phyloP scores from a whole-genome alignment of 2,888 invertebrate genomes.

The Galeruca laticollis region DNA sequence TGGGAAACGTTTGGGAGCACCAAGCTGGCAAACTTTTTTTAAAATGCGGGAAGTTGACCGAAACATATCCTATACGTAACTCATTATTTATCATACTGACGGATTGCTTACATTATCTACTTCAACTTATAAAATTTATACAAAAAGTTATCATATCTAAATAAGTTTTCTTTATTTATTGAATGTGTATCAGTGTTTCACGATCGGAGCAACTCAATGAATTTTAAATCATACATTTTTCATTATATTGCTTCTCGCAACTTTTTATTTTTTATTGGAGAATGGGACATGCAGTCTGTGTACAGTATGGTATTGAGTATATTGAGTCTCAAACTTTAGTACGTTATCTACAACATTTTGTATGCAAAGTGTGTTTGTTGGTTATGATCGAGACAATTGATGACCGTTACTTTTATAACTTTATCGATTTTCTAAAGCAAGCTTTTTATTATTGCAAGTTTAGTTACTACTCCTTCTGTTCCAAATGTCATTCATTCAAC shows the following conservation, averaged over 20 bases:
- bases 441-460: not conserved
- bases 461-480: not conserved
- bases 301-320: conserved; percentile 7
- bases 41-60: too few relatives aligned
- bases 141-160: not conserved
- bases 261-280: not conserved
- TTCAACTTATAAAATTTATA: too few relatives aligned
- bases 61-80: too few relatives aligned
- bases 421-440: not conserved
- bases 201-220: not conserved
- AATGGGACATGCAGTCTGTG: not conserved
- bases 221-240: not conserved
- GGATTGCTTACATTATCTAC: too few relatives aligned
- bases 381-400: conserved; percentile 7
- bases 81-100: too few relatives aligned
- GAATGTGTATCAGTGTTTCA: not conserved
- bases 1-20: too few relatives aligned
- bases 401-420: conserved; percentile 14
- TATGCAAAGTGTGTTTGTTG: conserved; percentile 10
- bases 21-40: too few relatives aligned
- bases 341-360: conserved; percentile 6
- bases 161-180: not conserved
- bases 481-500: not conserved
- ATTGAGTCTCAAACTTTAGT: not conserved
- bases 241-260: not conserved